Evolutionary conservation across 2,888 invertebrate species (phyloP).

Genomic region (Chelonus formosanus): DNA sequence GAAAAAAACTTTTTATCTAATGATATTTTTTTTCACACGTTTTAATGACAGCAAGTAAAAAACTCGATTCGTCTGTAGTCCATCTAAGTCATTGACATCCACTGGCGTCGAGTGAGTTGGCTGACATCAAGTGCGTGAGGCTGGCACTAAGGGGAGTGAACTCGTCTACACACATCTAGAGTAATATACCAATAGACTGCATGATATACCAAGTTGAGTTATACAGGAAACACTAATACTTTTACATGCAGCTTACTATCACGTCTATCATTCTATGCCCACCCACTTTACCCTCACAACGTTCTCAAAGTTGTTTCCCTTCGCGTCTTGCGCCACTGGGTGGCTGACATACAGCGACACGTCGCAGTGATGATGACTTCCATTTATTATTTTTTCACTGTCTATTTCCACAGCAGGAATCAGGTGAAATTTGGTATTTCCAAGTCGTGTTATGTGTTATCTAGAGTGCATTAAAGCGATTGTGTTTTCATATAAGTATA

Average conservation of each 20-base stretch:
- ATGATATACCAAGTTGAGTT: constrained; percentile 2
- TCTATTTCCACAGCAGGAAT: constrained; percentile 15
- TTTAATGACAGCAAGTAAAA: not conserved
- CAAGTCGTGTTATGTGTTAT: not conserved
- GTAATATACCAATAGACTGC: constrained; percentile 2
- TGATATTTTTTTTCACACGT: constrained; percentile 2
- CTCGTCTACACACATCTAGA: constrained; percentile 38
- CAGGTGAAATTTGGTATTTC: no score
- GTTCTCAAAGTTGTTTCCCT: constrained; percentile 10
- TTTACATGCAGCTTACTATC: constrained; percentile 22
- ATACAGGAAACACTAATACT: constrained; percentile 14
- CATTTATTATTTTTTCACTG: no score
- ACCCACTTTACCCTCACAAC: constrained; percentile 21
- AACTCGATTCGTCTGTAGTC: constrained; percentile 42
- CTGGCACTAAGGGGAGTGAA: constrained; percentile 45
- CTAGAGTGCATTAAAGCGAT: no score
- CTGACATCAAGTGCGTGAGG: constrained; percentile 55
- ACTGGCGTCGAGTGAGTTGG: constrained; percentile 52
- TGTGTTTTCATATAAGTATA: no score
- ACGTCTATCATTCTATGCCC: constrained; percentile 25
- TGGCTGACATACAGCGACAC: constrained; percentile 12
- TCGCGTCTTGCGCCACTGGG: constrained; percentile 6
- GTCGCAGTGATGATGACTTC: no score
- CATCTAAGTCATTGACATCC: constrained; percentile 63
- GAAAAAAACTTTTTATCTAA: not conserved